Conservation (phyloP, 1,140 invertebrate species). For the Diorhabda carinulata region DNA sequence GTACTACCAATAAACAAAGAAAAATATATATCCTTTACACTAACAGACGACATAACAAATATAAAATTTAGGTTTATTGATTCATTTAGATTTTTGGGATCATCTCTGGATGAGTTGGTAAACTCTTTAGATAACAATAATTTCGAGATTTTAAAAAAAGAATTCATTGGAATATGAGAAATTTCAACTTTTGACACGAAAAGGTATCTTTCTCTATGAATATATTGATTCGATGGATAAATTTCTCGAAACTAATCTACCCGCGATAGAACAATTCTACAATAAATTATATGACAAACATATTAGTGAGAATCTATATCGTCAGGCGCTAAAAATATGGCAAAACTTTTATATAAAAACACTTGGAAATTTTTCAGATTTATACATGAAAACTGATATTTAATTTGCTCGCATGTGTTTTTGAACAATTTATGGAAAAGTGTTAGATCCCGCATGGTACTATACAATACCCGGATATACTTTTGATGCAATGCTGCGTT, state of each 20-base stretch:
- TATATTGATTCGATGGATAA: constrained; percentile 35
- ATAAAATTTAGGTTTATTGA: constrained; percentile 5
- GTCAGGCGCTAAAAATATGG: constrained; percentile 47
- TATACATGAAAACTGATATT: constrained; percentile 50
- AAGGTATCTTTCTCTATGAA: constrained; percentile 37
- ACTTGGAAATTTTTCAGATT: too few relatives aligned
- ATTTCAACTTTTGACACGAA: too few relatives aligned
- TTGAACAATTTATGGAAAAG: constrained; percentile 45
- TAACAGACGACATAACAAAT: background rate
- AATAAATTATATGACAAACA: constrained; percentile 45
- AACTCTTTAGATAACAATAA: constrained; percentile 7
- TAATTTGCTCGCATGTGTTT: constrained; percentile 45
- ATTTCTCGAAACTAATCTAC: constrained; percentile 40
- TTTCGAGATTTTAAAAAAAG: constrained; percentile 18
- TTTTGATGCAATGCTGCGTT: constrained; percentile 36
- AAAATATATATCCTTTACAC: constrained; percentile 6
- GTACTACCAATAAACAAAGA: constrained; percentile 3
- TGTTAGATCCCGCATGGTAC: constrained; percentile 42
- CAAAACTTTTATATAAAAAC: constrained; percentile 42
- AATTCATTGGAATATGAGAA: constrained; percentile 14
- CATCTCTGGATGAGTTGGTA: constrained; percentile 8
- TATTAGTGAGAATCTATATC: constrained; percentile 44
- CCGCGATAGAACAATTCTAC: constrained; percentile 44
- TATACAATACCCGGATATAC: constrained; percentile 41
- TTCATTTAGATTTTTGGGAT: constrained; percentile 7